Conservation (phyloP, 2,888 invertebrate genomes). For the Mactromeris polynyma region DNA sequence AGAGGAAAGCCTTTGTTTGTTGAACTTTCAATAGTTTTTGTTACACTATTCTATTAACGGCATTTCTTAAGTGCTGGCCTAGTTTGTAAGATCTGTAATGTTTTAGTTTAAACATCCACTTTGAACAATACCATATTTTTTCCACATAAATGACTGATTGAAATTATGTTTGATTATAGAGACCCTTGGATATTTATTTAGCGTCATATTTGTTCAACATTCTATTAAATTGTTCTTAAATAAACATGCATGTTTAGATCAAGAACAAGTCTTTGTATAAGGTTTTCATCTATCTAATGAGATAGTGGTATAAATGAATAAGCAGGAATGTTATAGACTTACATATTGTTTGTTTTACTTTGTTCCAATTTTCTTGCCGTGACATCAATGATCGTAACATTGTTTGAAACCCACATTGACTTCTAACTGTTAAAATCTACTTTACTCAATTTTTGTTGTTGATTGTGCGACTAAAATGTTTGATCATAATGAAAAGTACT, state of each 20-base stretch:
- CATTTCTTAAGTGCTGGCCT: constrained; percentile 54
- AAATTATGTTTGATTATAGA: constrained; percentile 66
- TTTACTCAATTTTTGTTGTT: not conserved
- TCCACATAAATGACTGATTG: constrained; percentile 71
- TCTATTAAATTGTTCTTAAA: constrained; percentile 60
- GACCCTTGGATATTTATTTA: constrained; percentile 63
- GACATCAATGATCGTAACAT: not conserved
- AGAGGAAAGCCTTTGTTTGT: constrained; percentile 67
- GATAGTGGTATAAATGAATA: not conserved
- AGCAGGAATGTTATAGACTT: not conserved
- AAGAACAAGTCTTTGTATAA: constrained; percentile 40
- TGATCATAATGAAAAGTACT: not conserved
- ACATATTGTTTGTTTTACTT: constrained; percentile 10
- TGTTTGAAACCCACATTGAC: not conserved
- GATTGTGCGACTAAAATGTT: not conserved
- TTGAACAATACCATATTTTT: constrained; percentile 66
- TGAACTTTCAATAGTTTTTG: constrained; percentile 69
- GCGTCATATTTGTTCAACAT: constrained; percentile 67
- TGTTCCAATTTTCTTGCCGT: not conserved
- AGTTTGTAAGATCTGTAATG: constrained; percentile 48
- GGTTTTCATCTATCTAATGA: constrained; percentile 50
- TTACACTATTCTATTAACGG: constrained; percentile 61
- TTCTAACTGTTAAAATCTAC: not conserved
- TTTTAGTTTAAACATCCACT: constrained; percentile 57
- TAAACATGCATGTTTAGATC: constrained; percentile 68